Evolutionary conservation across 2,888 invertebrate species (phyloP), one percentile per base, ranked within the genome.

Genomic region (Rhorus exstirpatorius): DNA sequence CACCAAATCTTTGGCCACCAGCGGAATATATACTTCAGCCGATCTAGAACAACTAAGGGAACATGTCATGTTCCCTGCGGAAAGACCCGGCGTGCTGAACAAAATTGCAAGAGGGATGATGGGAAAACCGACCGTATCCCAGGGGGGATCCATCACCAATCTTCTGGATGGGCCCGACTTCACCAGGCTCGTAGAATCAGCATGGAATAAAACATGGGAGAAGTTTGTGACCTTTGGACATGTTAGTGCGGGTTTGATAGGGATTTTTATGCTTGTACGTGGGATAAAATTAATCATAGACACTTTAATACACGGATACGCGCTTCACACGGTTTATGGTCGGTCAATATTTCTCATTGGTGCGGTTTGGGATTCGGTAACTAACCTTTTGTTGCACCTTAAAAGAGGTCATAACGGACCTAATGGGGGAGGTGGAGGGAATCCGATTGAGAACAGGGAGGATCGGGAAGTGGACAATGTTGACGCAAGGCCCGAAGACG

Each of bases 1-100:
- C 51, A 72, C 84, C 3, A 63, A 24, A 7, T 70, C 68, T 0
- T 31, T 86, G 8, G 84, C 83, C 1, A 81, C 77, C 0, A 79
- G 81, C 14, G 85, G 81, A 17, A 84, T 85, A 19, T 85, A 85
- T 19, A 53, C 80, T 0, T 31, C 31, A 31, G 31, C 31, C 31
- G 31, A 31, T 6, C 31, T 31, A 6, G 31, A 31, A 2, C 44
- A 72, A 26, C 21, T 83, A 8, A 3, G 79, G 12, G 79, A 84
- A 4, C 55, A 51, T 7, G 80, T 85, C 0, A 85, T 84, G 81
- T 83, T 79, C n/a, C 81, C 81, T 7, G 44, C 72, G 7, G 84
- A 83, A 19, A 44, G 24, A 21, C 46, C 70, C 1, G 63, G 63
- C 2, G 19, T 80, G 3, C 12, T 85, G 7, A 81, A 84, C 26